Conservation (phyloP, 2,113 vertebrate species). For the Ginglymostoma cirratum region DNA sequence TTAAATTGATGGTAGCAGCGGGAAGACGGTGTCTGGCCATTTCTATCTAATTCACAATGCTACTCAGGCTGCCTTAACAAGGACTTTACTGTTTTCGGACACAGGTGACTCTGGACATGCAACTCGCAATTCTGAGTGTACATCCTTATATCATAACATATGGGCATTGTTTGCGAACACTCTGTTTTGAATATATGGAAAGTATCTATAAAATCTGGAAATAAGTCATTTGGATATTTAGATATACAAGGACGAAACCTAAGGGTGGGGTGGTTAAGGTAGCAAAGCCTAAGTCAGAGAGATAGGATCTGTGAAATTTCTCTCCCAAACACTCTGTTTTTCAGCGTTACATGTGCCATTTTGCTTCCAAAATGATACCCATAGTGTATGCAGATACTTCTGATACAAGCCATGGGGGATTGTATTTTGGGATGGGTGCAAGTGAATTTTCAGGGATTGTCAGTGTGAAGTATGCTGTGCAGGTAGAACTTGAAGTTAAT, state of each 20-base stretch:
- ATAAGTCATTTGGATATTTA: background rate
- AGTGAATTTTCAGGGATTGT: too few relatives aligned
- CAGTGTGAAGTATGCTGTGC: too few relatives aligned
- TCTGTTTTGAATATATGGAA: background rate
- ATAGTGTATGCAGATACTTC: too few relatives aligned
- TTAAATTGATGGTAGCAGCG: background rate
- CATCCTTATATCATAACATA: background rate
- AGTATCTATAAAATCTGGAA: background rate
- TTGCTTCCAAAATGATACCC: too few relatives aligned
- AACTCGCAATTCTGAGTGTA: background rate
- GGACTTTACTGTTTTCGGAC: background rate
- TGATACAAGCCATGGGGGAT: too few relatives aligned
- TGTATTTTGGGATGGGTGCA: too few relatives aligned
- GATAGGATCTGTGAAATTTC: background rate
- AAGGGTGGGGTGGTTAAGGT: background rate
- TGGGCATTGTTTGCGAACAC: background rate
- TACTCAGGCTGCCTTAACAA: background rate
- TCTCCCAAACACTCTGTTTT: background rate
- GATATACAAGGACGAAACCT: background rate
- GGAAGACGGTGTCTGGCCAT: background rate
- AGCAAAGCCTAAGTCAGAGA: background rate
- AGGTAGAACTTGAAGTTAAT: background rate
- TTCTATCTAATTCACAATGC: background rate
- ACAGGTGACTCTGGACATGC: background rate
- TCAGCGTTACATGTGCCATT: background rate